A percentile compares a stretch with the other conserved stretches of the same genome.
These are phyloP conservation scores for Crematogaster levior DNA, from an alignment of 2,888 invertebrate species.

Conservation along the genomic window DNA sequence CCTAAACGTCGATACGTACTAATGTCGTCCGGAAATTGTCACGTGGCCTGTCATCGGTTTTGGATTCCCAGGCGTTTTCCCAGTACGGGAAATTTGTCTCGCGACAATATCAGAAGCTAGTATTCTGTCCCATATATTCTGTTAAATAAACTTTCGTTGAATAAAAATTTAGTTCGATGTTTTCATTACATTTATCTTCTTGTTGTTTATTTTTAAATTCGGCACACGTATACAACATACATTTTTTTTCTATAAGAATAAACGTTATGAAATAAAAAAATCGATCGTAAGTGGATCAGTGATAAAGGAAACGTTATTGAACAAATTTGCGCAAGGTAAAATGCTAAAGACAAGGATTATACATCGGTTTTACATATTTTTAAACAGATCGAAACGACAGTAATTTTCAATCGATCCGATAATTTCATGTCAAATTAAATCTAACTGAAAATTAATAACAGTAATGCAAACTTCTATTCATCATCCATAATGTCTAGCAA, in stretches of 20 bases:
- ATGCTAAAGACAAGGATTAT: not conserved
- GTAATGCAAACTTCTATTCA: constrained; percentile 17
- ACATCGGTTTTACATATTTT: not conserved
- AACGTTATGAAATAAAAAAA: not conserved
- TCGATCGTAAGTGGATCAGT: constrained; percentile 1
- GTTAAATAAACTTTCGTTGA: not conserved
- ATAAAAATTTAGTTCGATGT: not conserved
- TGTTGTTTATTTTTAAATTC: constrained; percentile 11
- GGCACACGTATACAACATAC: not conserved
- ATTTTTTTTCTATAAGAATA: not conserved
- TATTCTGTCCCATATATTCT: not conserved
- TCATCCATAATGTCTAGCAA: not conserved
- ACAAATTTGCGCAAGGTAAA: constrained; percentile 5
- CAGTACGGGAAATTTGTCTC: not conserved
- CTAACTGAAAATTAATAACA: constrained; percentile 23
- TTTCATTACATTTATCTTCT: not conserved
- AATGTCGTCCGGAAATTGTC: constrained; percentile 63
- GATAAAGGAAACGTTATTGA: not conserved
- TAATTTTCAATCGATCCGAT: constrained; percentile 31
- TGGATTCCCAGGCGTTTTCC: not conserved
- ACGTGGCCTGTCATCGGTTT: constrained; percentile 31
- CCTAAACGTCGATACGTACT: constrained; percentile 56
- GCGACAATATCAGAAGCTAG: not conserved
- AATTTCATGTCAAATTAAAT: not conserved
- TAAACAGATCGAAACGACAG: not conserved